Evolutionary conservation across 2,888 invertebrate species (phyloP), one percentile per base, ranked within the genome.

Genomic region (Tethea ocularis): DNA sequence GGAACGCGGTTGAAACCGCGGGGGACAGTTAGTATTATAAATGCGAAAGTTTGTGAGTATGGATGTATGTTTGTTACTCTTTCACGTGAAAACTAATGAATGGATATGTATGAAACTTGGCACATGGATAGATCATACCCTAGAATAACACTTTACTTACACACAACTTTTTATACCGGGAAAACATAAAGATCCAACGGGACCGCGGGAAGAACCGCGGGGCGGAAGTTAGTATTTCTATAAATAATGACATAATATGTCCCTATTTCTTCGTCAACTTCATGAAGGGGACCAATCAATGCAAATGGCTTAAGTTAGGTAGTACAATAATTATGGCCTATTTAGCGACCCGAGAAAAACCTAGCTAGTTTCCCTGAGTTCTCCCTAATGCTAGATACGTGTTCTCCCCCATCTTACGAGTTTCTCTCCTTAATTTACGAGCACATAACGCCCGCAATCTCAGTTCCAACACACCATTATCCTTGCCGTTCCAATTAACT

Each of bases 381-480:
- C 46, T 20, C 46, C 20, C 20, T 46, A 46, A 46, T 20, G 46
- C 46, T 54, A 33, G 54, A 54, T 33, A 54, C 29, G 33, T 20
- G 24, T 38, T 38, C n/a, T n/a, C 38, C 10, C 33, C 11, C 22
- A 22, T 22, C 33, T 13, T 22, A 54, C 54, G 15, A 17, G 33
- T 58, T 64, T 59, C 62, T 66, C 62, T 72, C 72, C 38, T 38
- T 81, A 83, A 85, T 85, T 84, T 82, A 85, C 75, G 77, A 70
- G 64, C 80, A 74, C 81, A 81, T 82, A 82, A 80, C 78, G 74
- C 71, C 77, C 75, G 79, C 84, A 84, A 84, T 85, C 83, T 82
- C 77, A 69, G 74, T 76, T 67, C 70, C 74, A 72, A 77, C 78
- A 81, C 80, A 72, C 83, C 80, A 80, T 83, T 84, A 82, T 77